A percentile compares a stretch with the other conserved stretches of the same genome.
These are phyloP conservation scores for Amphipyra berbera DNA, from an alignment of 2,888 invertebrate species.

Conservation along the genomic window DNA sequence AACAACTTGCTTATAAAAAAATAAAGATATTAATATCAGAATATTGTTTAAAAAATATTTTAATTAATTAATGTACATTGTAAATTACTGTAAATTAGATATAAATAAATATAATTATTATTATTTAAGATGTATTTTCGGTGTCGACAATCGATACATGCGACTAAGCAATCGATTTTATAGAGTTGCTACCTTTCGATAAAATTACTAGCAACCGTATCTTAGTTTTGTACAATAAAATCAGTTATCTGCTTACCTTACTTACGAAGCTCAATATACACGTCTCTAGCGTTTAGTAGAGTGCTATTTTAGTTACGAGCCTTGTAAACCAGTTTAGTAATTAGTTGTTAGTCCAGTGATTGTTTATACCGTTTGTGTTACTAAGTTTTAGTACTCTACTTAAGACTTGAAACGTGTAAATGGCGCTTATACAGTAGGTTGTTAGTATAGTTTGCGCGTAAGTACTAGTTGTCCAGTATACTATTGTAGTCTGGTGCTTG, in stretches of 20 bases:
- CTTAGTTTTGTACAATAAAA: constrained; percentile 1
- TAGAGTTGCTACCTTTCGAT: no score
- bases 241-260: not conserved
- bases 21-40: constrained; percentile 29
- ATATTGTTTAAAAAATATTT: constrained; percentile 8
- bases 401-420: no score
- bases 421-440: no score
- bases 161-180: not conserved
- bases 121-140: constrained; percentile 35
- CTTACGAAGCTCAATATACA: no score
- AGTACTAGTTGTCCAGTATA: no score
- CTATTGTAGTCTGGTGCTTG: no score
- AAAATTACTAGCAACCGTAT: no score
- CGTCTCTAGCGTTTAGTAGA: no score
- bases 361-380: constrained; percentile 7
- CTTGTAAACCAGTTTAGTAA: no score
- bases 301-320: no score
- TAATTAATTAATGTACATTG: constrained; percentile 52
- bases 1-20: not conserved
- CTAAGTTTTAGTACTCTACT: not conserved
- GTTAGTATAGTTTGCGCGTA: no score
- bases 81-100: constrained; percentile 58
- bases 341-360: constrained; percentile 26
- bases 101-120: constrained; percentile 41
- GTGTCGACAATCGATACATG: constrained; percentile 14